A percentile compares a stretch with the other conserved stretches of the same genome.
Evolutionary conservation across 2,797 vertebrate species (phyloP).

Genomic region (Myotis daubentonii): DNA sequence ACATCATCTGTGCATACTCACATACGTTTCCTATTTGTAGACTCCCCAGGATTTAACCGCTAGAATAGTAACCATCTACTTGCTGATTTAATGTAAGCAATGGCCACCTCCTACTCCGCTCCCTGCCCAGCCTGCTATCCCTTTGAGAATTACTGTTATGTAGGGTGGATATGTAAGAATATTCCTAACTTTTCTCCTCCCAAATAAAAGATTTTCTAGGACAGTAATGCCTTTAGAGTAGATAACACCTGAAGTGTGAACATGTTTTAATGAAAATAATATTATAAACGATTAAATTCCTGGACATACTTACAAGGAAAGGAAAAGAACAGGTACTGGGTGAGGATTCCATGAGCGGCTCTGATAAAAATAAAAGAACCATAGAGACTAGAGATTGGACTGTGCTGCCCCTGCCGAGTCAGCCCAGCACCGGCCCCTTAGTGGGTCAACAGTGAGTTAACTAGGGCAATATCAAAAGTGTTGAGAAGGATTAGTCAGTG

Average conservation of each 20-base stretch:
- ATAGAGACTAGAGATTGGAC: not conserved
- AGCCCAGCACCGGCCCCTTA: not conserved
- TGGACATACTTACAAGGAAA: not conserved
- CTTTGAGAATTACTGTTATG: not conserved
- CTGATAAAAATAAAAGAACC: not conserved
- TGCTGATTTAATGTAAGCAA: not conserved
- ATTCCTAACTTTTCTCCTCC: not conserved
- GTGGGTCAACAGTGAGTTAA: not conserved
- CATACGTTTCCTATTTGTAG: not conserved
- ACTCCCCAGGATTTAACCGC: not conserved
- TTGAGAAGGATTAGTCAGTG: not conserved
- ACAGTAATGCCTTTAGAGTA: not conserved
- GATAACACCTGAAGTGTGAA: not conserved
- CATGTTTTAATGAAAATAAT: not conserved
- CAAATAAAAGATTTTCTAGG: not conserved
- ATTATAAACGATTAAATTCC: not conserved
- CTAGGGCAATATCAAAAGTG: not conserved
- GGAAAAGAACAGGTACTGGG: not conserved
- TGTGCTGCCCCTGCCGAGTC: rapidly evolving
- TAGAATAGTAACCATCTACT: not conserved
- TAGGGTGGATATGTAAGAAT: not conserved
- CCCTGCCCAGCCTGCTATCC: not conserved
- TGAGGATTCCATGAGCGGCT: not conserved
- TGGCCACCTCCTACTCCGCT: not conserved
- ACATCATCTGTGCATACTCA: not conserved